Conservation (phyloP, 1,140 invertebrate genomes). For the Ruditapes philippinarum region DNA sequence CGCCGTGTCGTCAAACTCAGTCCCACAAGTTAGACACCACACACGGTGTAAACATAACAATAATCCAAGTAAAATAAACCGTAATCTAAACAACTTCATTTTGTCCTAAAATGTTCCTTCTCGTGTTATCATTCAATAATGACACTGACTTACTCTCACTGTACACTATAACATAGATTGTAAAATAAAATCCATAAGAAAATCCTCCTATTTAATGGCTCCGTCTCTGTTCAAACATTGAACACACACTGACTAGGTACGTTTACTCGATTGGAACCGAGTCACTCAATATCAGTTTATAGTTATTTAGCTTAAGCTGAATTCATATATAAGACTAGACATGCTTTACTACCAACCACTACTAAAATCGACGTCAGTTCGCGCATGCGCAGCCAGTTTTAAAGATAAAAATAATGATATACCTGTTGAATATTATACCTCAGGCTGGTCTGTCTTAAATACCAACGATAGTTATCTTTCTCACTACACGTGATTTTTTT, state of each 20-base stretch:
- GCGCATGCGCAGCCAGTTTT: conserved; percentile 22
- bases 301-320: conserved; percentile 4
- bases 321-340: conserved; percentile 26
- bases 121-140: not conserved
- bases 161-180: not conserved
- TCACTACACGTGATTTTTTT: not conserved
- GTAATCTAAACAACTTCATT: conserved; percentile 75
- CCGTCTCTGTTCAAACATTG: not conserved
- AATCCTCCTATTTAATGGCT: not conserved
- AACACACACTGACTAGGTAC: not conserved
- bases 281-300: conserved; percentile 21
- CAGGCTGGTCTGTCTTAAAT: not conserved
- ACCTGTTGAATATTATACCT: conserved; percentile 13
- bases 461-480: not conserved
- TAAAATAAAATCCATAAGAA: not conserved
- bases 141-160: not conserved
- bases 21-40: conserved; percentile 76
- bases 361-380: conserved; percentile 18
- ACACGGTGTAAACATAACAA: conserved; percentile 73
- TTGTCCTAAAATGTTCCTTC: not conserved
- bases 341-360: conserved; percentile 17
- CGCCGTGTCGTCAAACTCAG: conserved; percentile 70
- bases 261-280: conserved; percentile 44
- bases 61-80: conserved; percentile 75
- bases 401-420: conserved; percentile 16